Evolutionary conservation across 2,113 vertebrate species (phyloP).

Genomic region (Stegostoma tigrinum): DNA sequence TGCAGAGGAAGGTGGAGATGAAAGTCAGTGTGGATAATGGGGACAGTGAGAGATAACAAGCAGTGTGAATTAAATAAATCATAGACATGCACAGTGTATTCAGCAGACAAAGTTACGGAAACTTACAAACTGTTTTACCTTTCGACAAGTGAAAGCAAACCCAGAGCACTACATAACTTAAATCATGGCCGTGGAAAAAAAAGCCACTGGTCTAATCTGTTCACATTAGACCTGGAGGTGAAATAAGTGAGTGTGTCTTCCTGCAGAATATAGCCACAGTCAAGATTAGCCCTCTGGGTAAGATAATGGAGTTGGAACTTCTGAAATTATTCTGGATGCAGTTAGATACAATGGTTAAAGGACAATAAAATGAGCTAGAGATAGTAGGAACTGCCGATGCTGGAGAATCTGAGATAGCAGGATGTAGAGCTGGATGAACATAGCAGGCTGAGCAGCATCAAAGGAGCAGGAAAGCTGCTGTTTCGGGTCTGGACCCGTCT

Average conservation of each 20-base stretch:
- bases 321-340: neutral
- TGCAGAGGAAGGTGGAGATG: neutral
- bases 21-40: neutral
- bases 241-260: neutral
- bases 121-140: neutral
- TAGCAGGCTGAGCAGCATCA: no score
- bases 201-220: neutral
- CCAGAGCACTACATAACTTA: no score
- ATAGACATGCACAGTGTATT: neutral
- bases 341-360: neutral
- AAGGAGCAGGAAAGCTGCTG: no score
- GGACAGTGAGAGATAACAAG: neutral
- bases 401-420: no score
- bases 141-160: neutral
- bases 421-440: no score
- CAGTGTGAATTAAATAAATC: neutral
- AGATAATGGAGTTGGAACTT: neutral
- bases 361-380: neutral
- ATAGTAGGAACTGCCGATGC: no score
- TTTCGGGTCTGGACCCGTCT: no score
- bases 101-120: neutral
- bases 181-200: neutral
- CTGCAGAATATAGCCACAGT: neutral
- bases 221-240: neutral
- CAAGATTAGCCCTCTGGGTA: neutral